These are phyloP conservation scores for Takifugu flavidus DNA, from an alignment of 2,113 vertebrate genomes.

Conservation along the genomic window DNA sequence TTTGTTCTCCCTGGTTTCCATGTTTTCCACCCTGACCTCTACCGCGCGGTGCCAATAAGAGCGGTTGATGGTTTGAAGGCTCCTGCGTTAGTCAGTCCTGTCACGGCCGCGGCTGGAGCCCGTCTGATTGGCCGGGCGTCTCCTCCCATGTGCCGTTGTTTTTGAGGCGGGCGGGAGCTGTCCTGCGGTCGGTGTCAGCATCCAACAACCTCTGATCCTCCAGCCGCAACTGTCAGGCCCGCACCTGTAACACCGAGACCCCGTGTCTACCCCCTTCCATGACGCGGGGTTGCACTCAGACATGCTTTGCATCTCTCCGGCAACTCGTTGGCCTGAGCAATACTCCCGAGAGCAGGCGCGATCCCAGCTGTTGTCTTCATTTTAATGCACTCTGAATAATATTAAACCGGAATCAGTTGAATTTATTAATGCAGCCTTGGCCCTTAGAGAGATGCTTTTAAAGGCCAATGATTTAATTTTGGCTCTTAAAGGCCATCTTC, in stretches of 20 bases:
- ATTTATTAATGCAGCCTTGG: slow-evolving; percentile 73
- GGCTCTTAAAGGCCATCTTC: slow-evolving; percentile 73
- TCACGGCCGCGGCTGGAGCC: slow-evolving; percentile 32
- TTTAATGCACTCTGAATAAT: slow-evolving; percentile 78
- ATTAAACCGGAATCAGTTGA: slow-evolving; percentile 75
- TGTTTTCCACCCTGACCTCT: slow-evolving; percentile 35
- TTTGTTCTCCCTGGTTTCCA: slow-evolving; percentile 19
- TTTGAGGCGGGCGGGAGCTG: slow-evolving; percentile 46
- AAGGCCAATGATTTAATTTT: slow-evolving; percentile 79
- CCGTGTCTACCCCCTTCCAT: slow-evolving; percentile 29
- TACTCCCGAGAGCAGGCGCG: slow-evolving; percentile 62
- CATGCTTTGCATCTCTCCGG: slow-evolving; percentile 58
- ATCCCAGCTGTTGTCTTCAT: slow-evolving; percentile 77
- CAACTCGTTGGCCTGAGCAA: slow-evolving; percentile 53
- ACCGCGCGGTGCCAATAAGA: slow-evolving; percentile 18
- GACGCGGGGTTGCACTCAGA: slow-evolving; percentile 34
- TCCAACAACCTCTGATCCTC: slow-evolving; percentile 67
- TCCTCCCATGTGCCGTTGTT: slow-evolving; percentile 62
- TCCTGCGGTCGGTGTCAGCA: slow-evolving; percentile 61
- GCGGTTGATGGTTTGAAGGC: slow-evolving; percentile 30
- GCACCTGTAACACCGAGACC: slow-evolving; percentile 74
- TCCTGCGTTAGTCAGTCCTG: slow-evolving; percentile 39
- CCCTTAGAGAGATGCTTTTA: slow-evolving; percentile 77
- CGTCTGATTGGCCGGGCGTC: slow-evolving; percentile 49
- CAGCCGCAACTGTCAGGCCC: slow-evolving; percentile 69